Percentiles rank a stretch among this genome's conserved stretches.
These are phyloP conservation scores for Cygnus atratus DNA, from an alignment of 2,113 vertebrate species.

Conservation along the genomic window DNA sequence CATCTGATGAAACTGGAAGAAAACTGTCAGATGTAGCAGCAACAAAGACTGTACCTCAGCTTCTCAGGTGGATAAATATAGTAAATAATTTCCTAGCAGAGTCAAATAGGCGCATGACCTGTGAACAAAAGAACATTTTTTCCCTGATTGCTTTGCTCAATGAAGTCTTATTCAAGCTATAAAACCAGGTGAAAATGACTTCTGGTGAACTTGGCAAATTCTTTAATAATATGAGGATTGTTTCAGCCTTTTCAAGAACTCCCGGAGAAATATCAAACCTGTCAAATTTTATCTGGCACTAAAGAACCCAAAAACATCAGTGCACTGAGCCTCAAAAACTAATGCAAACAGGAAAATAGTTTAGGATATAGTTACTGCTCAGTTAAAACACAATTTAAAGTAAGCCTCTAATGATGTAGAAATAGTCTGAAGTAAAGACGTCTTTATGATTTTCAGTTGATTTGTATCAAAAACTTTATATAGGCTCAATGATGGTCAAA, in stretches of 20 bases:
- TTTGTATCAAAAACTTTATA: not conserved
- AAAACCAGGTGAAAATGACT: not conserved
- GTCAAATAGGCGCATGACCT: not conserved
- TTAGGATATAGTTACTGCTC: not conserved
- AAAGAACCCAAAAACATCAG: not conserved
- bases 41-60: not conserved
- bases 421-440: not conserved
- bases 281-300: not conserved
- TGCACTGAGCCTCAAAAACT: not conserved
- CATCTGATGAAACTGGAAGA: not conserved
- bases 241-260: not conserved
- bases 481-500: not conserved
- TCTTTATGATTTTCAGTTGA: not conserved
- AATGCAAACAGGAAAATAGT: not conserved
- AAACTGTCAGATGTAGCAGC: not conserved
- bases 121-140: not conserved
- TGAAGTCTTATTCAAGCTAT: not conserved
- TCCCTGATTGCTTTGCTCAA: not conserved
- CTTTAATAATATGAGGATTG: not conserved
- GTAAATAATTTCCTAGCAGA: not conserved
- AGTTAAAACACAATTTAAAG: not conserved
- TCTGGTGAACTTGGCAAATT: not conserved
- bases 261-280: not conserved
- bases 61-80: not conserved
- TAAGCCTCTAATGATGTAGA: not conserved